Evolutionary conservation across 2,797 vertebrate species (phyloP), one percentile per base, ranked within the genome.

Genomic region (Malacoctenus gilli): DNA sequence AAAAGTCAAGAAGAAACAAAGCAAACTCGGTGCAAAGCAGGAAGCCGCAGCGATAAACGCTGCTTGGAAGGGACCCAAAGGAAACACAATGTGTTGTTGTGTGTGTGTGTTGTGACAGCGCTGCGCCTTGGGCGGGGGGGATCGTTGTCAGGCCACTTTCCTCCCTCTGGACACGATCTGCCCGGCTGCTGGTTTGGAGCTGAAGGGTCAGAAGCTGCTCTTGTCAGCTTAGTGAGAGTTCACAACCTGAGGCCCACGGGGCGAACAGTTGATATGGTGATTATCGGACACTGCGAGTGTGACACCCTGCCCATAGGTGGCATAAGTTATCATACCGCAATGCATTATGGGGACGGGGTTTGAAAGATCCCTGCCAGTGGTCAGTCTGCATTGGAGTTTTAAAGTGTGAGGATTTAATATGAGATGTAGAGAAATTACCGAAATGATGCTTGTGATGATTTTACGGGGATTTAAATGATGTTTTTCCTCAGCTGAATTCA

Each of bases 171-270:
- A 82, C 69, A 61, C 44, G 59, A 75, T 63, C 73, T 5, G 56
- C 44, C 58, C 44, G 74, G 50, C 67, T 63, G 58, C 72, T 65
- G 72, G 71, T 79, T 49, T 15, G 42, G 71, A 79, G 70, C 72
- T 44, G 43, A 55, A n/a, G 60, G 84, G 86, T 84, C 75, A 84
- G 78, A 80, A 73, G 68, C 80, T 83, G 75, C 52, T 85, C 73
- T 69, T 83, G 80, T 86, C 83, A 71, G 62, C 74, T 83, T 65
- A 81, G 71, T 60, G 54, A 42, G 55, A 74, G 77, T 75, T 79
- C 71, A 53, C 62, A 64, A 64, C 75, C 82, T 65, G 5, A 52
- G 56, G 64, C 68, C 65, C 25, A 11, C 60, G 38, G 75, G 64
- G 64, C 52, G 41, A 59, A 52, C 44, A 70, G 32, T 54, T 71